Evolutionary conservation across 2,113 vertebrate genomes (phyloP).

Genomic region (Leiothrix lutea): DNA sequence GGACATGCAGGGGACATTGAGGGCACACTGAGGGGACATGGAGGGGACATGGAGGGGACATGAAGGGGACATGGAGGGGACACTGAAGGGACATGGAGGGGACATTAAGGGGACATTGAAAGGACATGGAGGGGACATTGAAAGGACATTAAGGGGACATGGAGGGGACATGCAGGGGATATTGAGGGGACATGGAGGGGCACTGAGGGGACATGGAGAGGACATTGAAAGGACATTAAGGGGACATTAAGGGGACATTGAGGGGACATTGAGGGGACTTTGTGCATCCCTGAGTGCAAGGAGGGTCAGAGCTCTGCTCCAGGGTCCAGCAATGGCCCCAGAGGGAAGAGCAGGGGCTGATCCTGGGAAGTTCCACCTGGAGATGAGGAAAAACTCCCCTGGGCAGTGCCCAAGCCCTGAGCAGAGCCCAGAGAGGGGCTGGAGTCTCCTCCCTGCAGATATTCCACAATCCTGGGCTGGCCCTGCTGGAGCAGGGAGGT

Average conservation of each 20-base stretch:
- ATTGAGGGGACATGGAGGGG: too few species aligned
- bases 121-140: too few species aligned
- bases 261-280: neutral
- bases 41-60: too few species aligned
- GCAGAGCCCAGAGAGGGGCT: neutral
- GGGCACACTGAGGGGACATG: too few species aligned
- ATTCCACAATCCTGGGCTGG: neutral
- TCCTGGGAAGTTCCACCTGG: too few species aligned
- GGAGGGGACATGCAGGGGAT: too few species aligned
- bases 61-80: too few species aligned
- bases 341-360: neutral
- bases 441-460: neutral
- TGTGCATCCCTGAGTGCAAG: neutral
- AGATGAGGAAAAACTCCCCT: neutral
- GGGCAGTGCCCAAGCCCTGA: accelerated
- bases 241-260: neutral
- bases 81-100: too few species aligned
- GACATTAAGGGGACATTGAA: too few species aligned
- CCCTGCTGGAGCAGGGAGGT: neutral
- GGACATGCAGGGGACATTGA: too few species aligned
- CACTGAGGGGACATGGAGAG: too few species aligned
- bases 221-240: neutral
- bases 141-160: too few species aligned
- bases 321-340: neutral
- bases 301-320: neutral